A percentile compares a stretch with the other conserved stretches of the same genome.
phyloP scores from a whole-genome alignment of 2,888 invertebrate genomes.

The Euphydryas editha region DNA sequence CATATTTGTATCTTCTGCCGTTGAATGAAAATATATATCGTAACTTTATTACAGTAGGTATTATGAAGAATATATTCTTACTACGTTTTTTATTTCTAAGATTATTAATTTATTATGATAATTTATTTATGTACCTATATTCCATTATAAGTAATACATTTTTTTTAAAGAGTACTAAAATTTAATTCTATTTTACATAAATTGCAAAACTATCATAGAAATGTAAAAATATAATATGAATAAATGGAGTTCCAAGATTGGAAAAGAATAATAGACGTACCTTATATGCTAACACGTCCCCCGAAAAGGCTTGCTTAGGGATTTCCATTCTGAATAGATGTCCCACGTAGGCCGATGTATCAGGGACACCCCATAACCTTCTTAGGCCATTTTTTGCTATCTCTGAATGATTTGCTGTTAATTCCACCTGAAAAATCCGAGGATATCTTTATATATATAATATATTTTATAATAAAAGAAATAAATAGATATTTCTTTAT shows the following conservation, averaged over 20 bases:
- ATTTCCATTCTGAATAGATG: conserved; percentile 89
- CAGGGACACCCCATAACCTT: conserved; percentile 84
- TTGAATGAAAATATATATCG: too few species aligned
- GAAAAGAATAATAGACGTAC: conserved; percentile 67
- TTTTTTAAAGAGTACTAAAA: too few species aligned
- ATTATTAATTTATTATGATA: too few species aligned
- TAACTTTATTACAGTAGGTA: too few species aligned
- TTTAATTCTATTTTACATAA: too few species aligned
- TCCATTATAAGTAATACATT: too few species aligned
- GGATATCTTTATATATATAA: background rate
- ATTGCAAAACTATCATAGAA: background rate
- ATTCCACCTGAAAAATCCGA: conserved; percentile 64
- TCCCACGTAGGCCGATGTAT: conserved; percentile 87
- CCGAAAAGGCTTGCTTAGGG: conserved; percentile 88
- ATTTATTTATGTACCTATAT: too few species aligned
- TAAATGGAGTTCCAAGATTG: conserved; percentile 1
- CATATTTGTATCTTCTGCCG: too few species aligned
- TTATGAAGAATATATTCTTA: too few species aligned
- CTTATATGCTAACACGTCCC: conserved; percentile 87
- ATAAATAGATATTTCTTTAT: too few species aligned
- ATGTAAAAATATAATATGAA: background rate
- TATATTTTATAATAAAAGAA: too few species aligned
- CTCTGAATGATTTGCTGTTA: conserved; percentile 77
- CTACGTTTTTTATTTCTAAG: too few species aligned
- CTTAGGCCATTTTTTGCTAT: conserved; percentile 79